Percentiles rank a stretch among this genome's conserved stretches.
Conservation (phyloP, 2,113 vertebrate genomes). For the Megaptera novaeangliae region DNA sequence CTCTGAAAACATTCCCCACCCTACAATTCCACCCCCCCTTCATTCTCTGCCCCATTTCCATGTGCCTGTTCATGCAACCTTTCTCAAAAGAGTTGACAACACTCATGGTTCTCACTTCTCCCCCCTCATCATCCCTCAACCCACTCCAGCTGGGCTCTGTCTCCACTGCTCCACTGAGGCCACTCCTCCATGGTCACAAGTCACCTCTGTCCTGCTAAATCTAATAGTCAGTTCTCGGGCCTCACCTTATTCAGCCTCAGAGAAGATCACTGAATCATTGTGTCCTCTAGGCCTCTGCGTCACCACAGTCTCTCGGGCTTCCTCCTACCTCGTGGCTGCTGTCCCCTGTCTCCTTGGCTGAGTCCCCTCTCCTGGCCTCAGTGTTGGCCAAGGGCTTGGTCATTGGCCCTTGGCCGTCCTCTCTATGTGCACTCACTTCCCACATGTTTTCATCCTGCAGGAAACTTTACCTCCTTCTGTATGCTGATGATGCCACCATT, state of each 20-base stretch:
- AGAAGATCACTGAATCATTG: not conserved
- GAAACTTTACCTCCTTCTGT: not conserved
- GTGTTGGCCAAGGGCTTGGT: not conserved
- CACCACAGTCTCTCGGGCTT: not conserved
- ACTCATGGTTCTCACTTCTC: not conserved
- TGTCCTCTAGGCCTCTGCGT: not conserved
- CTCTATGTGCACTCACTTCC: not conserved
- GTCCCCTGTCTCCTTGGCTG: not conserved
- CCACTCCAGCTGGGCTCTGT: not conserved
- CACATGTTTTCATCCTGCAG: not conserved
- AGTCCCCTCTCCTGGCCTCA: not conserved
- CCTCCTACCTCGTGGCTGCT: not conserved
- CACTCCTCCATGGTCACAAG: accelerated
- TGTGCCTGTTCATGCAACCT: accelerated
- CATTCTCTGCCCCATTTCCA: not conserved
- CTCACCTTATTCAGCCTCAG: not conserved
- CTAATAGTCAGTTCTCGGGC: not conserved
- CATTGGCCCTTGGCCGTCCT: not conserved
- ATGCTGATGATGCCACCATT: not conserved
- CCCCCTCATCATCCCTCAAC: not conserved
- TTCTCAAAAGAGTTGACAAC: not conserved
- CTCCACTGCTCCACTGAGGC: not conserved
- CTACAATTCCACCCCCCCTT: not conserved
- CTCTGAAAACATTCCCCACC: not conserved
- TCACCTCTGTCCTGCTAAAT: not conserved